phyloP scores from a whole-genome alignment of 1,140 invertebrate species.

The Drosophila baimaii region DNA sequence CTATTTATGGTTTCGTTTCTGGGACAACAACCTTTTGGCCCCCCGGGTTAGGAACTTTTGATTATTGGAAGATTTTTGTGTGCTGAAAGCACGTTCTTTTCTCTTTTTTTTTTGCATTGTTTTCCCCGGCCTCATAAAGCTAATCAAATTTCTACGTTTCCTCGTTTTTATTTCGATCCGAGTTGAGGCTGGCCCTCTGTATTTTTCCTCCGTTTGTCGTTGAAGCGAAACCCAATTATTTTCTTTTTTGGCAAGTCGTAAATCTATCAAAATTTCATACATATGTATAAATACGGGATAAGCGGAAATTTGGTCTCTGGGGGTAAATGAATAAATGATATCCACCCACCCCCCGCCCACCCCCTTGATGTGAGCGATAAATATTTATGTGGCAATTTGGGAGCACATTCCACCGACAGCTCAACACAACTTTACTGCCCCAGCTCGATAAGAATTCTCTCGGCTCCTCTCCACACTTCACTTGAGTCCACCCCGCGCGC shows the following conservation, averaged over 20 bases:
- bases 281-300: conserved; percentile 43
- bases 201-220: conserved; percentile 18
- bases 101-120: conserved; percentile 31
- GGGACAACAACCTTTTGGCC: conserved; percentile 28
- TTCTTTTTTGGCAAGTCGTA: conserved; percentile 35
- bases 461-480: background rate
- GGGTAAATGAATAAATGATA: conserved; percentile 56
- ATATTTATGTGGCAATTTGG: conserved; percentile 70
- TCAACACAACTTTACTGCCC: conserved; percentile 31
- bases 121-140: conserved; percentile 35
- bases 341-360: conserved; percentile 9
- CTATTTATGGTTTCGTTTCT: conserved; percentile 25
- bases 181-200: conserved; percentile 16
- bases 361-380: conserved; percentile 47
- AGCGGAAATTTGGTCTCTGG: conserved; percentile 45
- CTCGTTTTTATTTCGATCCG: background rate
- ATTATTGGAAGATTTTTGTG: conserved; percentile 30
- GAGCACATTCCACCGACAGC: conserved; percentile 50
- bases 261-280: conserved; percentile 51
- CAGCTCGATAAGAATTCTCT: conserved; percentile 1
- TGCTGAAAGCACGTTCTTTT: conserved; percentile 61
- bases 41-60: conserved; percentile 7
- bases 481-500: background rate
- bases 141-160: conserved; percentile 57
- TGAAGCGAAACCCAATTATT: conserved; percentile 38